A percentile compares a stretch with the other conserved stretches of the same genome.
Conservation (phyloP, 2,797 vertebrate genomes). For the Hippopotamyrus pictus region DNA sequence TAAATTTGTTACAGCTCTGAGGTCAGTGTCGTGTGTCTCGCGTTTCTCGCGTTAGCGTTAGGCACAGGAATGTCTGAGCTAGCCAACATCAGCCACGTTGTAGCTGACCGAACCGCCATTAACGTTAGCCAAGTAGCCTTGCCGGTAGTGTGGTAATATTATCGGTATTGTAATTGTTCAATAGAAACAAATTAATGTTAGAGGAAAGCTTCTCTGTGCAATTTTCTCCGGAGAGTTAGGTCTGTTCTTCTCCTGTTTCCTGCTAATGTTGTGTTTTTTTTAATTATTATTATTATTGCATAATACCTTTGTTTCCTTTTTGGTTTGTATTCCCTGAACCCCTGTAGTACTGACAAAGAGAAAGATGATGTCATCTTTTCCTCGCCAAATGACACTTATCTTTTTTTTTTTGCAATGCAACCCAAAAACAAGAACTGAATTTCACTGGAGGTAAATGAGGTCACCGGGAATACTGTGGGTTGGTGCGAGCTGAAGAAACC, state of each 20-base stretch:
- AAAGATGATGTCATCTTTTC: background rate
- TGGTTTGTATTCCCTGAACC: background rate
- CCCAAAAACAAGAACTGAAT: slow-evolving; percentile 36
- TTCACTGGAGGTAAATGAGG: slow-evolving; percentile 48
- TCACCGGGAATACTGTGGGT: background rate
- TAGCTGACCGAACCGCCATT: background rate
- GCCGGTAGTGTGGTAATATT: background rate
- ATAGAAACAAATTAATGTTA: background rate
- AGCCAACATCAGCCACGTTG: background rate
- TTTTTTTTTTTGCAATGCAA: slow-evolving; percentile 52
- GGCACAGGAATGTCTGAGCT: background rate
- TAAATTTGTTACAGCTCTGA: background rate
- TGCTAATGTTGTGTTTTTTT: background rate
- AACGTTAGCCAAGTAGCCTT: background rate
- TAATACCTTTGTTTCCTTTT: background rate
- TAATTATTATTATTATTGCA: background rate
- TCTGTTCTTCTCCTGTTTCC: background rate
- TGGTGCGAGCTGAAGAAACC: background rate
- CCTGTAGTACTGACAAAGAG: background rate
- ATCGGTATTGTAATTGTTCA: background rate
- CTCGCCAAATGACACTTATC: slow-evolving; percentile 37
- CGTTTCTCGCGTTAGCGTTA: background rate
- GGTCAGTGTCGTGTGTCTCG: background rate
- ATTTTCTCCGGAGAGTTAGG: background rate
- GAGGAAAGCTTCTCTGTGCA: background rate